These are phyloP conservation scores for Hypotaenidia okinawae DNA, from an alignment of 2,797 vertebrate species.

Conservation along the genomic window DNA sequence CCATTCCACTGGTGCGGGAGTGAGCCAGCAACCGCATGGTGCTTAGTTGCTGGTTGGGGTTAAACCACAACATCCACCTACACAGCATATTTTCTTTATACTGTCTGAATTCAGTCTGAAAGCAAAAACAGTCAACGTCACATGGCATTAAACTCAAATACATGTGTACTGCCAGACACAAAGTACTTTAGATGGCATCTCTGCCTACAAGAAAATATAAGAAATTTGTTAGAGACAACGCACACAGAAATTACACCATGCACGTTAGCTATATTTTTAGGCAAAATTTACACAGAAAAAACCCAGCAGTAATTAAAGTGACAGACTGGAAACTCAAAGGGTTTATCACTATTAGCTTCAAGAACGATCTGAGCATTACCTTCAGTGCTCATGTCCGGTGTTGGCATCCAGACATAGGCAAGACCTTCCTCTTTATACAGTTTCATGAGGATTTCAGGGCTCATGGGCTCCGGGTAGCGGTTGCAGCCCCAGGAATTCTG, in stretches of 20 bases:
- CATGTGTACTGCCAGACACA: not conserved
- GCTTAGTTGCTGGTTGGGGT: no score
- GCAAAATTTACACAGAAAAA: not conserved
- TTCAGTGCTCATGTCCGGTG: conserved; percentile 97
- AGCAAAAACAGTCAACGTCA: not conserved
- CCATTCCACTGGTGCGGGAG: no score
- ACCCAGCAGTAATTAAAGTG: not conserved
- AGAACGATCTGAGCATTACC: conserved; percentile 75
- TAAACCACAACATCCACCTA: not conserved
- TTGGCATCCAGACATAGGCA: conserved; percentile 95
- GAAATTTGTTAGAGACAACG: not conserved
- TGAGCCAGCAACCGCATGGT: no score
- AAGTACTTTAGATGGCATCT: not conserved
- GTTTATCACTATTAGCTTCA: not conserved
- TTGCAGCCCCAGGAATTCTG: conserved; percentile 93
- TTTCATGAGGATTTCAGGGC: conserved; percentile 86
- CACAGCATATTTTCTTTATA: not conserved
- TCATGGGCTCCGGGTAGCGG: conserved; percentile 86
- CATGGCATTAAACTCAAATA: conserved; percentile 18
- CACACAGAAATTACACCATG: not conserved
- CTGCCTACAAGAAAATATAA: not conserved
- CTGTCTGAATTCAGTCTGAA: not conserved
- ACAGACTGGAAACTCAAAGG: not conserved
- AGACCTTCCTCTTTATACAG: conserved; percentile 91
- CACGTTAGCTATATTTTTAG: not conserved